Conservation (phyloP, 64 coral and sea anemone genomes). For the Dendronephthya gigantea region DNA sequence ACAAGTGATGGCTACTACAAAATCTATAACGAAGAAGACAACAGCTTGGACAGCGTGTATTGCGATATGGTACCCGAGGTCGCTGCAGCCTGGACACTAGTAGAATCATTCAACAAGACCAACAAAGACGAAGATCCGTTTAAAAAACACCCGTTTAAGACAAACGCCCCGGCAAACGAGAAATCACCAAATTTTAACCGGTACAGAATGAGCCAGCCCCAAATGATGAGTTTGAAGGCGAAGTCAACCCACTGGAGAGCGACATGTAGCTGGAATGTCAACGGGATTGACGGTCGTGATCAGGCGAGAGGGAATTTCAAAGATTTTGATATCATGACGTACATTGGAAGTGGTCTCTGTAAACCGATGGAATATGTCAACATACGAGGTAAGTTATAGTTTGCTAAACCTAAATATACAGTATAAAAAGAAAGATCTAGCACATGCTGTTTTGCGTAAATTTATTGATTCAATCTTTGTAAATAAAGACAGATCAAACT, state of each 20-base stretch:
- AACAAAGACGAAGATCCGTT: neutral
- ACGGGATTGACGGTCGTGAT: neutral
- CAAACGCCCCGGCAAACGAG: neutral
- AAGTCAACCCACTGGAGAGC: too few relatives aligned
- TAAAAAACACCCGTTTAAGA: neutral
- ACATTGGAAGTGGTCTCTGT: neutral
- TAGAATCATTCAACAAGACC: neutral
- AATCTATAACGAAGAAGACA: neutral
- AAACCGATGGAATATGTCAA: conserved; percentile 30
- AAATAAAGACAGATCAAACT: too few relatives aligned
- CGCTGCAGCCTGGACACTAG: conserved; percentile 9
- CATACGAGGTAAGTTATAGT: neutral
- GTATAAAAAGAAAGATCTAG: too few relatives aligned
- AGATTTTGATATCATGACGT: conserved; percentile 10
- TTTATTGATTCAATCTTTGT: too few relatives aligned
- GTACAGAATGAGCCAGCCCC: neutral
- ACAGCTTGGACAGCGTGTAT: neutral
- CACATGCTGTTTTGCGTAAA: too few relatives aligned
- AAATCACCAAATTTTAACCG: neutral
- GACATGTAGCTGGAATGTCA: neutral
- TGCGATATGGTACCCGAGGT: neutral
- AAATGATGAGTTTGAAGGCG: neutral
- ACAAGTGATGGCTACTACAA: neutral
- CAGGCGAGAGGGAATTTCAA: conserved; percentile 21
- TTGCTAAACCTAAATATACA: neutral